Evolutionary conservation across 2,888 invertebrate species (phyloP).

Genomic region (Cylindroiulus punctatus): DNA sequence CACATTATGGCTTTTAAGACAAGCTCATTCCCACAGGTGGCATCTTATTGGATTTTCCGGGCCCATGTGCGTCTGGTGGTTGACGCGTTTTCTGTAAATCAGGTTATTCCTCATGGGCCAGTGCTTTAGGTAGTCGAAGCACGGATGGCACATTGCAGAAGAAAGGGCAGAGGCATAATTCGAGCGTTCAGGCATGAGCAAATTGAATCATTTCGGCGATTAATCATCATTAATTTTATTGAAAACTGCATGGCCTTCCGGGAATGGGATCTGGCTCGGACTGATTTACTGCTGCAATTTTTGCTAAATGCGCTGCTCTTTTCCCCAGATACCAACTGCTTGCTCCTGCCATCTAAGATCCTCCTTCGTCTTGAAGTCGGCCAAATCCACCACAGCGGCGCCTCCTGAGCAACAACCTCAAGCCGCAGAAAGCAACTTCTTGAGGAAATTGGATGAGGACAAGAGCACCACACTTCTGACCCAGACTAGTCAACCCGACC

Average conservation of each 20-base stretch:
- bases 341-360: conserved; percentile 52
- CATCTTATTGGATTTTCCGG: background rate
- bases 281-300: background rate
- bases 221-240: background rate
- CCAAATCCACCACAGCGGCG: background rate
- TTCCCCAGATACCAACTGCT: conserved; percentile 43
- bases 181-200: background rate
- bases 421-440: background rate
- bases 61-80: background rate
- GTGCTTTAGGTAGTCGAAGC: background rate
- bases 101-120: background rate
- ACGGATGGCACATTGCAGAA: background rate
- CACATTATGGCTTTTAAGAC: background rate
- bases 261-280: background rate
- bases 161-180: background rate
- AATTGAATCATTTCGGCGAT: background rate
- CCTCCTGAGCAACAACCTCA: background rate
- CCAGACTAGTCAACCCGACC: conserved; percentile 9
- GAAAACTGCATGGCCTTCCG: background rate
- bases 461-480: background rate
- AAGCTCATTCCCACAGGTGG: background rate
- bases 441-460: background rate
- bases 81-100: conserved; percentile 15
- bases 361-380: background rate
- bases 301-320: background rate